These are phyloP conservation scores for Laupala kohalensis DNA, from an alignment of 1,140 invertebrate genomes.

Conservation along the genomic window DNA sequence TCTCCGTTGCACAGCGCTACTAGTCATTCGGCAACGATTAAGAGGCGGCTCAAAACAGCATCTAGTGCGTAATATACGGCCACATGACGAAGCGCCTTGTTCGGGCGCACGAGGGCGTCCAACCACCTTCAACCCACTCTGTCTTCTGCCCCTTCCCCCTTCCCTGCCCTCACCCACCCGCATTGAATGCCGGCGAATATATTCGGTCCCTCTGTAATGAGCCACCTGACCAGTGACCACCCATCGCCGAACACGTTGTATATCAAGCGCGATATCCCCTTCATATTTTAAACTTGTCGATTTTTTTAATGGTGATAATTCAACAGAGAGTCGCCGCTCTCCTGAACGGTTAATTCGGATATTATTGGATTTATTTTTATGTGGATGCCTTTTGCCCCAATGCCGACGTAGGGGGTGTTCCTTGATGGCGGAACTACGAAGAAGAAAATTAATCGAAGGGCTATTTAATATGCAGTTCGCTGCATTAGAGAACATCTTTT, in stretches of 20 bases:
- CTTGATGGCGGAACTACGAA: no score
- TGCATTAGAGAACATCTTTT: no score
- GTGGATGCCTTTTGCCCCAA: no score
- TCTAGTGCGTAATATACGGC: neutral
- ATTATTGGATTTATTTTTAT: neutral
- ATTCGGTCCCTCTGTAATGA: neutral
- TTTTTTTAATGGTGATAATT: neutral
- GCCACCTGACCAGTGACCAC: neutral
- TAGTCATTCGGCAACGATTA: no score
- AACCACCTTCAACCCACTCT: neutral
- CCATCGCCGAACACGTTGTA: neutral
- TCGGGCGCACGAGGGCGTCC: neutral
- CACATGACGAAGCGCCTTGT: neutral
- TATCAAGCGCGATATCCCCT: neutral
- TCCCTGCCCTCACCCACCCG: no score
- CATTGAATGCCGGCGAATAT: neutral
- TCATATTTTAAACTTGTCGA: neutral
- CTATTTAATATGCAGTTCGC: no score
- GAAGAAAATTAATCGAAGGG: no score
- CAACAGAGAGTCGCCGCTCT: neutral
- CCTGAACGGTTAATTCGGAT: neutral
- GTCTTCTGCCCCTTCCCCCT: neutral
- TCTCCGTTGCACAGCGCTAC: no score
- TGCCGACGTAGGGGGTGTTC: no score
- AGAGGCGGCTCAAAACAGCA: no score